Percentiles rank a stretch among this genome's conserved stretches.
Evolutionary conservation across 2,797 vertebrate genomes (phyloP).

Genomic region (Capromys pilorides): DNA sequence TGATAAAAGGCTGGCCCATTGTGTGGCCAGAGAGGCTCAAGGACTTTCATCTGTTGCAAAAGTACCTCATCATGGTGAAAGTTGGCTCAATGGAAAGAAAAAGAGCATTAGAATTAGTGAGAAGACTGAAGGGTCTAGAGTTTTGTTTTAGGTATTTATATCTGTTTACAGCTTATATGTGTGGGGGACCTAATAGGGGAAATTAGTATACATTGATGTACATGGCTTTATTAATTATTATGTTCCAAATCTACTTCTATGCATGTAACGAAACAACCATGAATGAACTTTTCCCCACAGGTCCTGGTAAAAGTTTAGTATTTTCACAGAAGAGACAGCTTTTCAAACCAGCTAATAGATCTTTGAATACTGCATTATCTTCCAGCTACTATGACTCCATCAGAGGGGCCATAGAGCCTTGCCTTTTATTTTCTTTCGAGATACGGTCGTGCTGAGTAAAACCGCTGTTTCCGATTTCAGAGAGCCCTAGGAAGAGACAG

Average conservation of each 20-base stretch:
- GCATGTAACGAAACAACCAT: not conserved
- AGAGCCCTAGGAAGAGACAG: not conserved
- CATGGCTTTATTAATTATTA: not conserved
- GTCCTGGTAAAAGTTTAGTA: not conserved
- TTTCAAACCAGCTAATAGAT: not conserved
- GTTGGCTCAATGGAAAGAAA: not conserved
- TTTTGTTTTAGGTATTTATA: not conserved
- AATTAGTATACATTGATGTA: not conserved
- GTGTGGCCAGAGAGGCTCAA: slow-evolving; percentile 33
- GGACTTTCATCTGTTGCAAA: slow-evolving; percentile 55
- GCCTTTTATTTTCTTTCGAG: not conserved
- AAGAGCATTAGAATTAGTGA: not conserved
- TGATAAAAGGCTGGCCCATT: not conserved
- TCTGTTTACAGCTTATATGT: not conserved
- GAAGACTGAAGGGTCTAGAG: not conserved
- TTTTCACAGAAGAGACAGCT: not conserved
- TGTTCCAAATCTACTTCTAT: not conserved
- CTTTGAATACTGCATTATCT: not conserved
- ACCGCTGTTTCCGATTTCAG: not conserved
- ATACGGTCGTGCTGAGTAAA: not conserved
- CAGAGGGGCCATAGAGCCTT: not conserved
- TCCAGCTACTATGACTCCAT: not conserved
- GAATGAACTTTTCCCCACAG: not conserved
- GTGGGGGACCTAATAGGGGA: not conserved
- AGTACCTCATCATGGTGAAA: not conserved